Conservation (phyloP, 2,113 vertebrate genomes). For the Gobiocypris rarus region DNA sequence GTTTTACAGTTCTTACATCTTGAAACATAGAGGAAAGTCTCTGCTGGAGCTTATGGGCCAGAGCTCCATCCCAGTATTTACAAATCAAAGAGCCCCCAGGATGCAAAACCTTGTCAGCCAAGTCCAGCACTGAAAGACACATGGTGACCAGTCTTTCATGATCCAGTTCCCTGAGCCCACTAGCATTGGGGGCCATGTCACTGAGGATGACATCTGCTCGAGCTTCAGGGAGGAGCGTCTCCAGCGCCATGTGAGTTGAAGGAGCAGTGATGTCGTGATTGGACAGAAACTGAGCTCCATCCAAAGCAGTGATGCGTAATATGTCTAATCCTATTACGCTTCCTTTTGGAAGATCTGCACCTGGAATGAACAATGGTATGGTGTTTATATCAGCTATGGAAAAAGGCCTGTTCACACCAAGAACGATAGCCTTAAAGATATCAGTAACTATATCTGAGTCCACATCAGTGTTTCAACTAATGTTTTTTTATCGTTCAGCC, state of each 20-base stretch:
- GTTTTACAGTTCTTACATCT: slow-evolving; percentile 81
- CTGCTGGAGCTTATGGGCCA: slow-evolving; percentile 74
- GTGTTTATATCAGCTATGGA: not conserved
- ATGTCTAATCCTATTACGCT: slow-evolving; percentile 90
- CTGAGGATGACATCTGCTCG: slow-evolving; percentile 88
- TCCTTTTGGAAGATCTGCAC: slow-evolving; percentile 75
- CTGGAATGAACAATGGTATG: slow-evolving; percentile 65
- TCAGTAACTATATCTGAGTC: no score
- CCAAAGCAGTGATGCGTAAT: slow-evolving; percentile 80
- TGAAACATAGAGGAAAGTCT: slow-evolving; percentile 78
- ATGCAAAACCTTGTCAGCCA: slow-evolving; percentile 76
- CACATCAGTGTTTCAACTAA: no score
- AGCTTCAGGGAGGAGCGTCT: slow-evolving; percentile 78
- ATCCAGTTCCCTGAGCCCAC: slow-evolving; percentile 87
- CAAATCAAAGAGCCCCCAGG: slow-evolving; percentile 84
- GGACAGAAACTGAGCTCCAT: slow-evolving; percentile 87
- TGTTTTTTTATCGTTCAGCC: no score
- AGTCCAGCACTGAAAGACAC: slow-evolving; percentile 80
- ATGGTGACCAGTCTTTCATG: slow-evolving; percentile 83
- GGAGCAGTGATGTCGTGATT: slow-evolving; percentile 79
- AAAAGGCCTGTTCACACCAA: no score
- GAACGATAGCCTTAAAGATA: no score
- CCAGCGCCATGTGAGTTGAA: slow-evolving; percentile 70
- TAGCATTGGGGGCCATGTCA: slow-evolving; percentile 94
- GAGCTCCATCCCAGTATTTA: slow-evolving; percentile 90